Conservation (phyloP, 1,140 invertebrate species). For the roundworm (Caenorhabditis elegans) region WBcel235 BX284602.5:85001-85500, state of each 20-base stretch:
- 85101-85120: too few species aligned
- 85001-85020: too few species aligned
- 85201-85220: slow-evolving; percentile 40
- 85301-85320: neutral
- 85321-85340: neutral
- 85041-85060: too few species aligned
- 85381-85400: slow-evolving; percentile 43
- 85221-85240: neutral
- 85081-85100: too few species aligned
- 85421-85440: slow-evolving; percentile 38
- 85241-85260: neutral
- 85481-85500: slow-evolving; percentile 37
- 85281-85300: neutral
- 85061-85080: too few species aligned
- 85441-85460: slow-evolving; percentile 46
- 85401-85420: slow-evolving; percentile 36
- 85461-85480: slow-evolving; percentile 47
- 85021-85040: too few species aligned
- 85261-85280: neutral
- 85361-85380: slow-evolving; percentile 49
- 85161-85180: slow-evolving; percentile 25
- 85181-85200: slow-evolving; percentile 42
- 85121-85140: neutral
- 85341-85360: slow-evolving; percentile 2
- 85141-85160: neutral